These are phyloP conservation scores for Zaprionus capensis DNA, from an alignment of 1,140 invertebrate species.

Conservation along the genomic window DNA sequence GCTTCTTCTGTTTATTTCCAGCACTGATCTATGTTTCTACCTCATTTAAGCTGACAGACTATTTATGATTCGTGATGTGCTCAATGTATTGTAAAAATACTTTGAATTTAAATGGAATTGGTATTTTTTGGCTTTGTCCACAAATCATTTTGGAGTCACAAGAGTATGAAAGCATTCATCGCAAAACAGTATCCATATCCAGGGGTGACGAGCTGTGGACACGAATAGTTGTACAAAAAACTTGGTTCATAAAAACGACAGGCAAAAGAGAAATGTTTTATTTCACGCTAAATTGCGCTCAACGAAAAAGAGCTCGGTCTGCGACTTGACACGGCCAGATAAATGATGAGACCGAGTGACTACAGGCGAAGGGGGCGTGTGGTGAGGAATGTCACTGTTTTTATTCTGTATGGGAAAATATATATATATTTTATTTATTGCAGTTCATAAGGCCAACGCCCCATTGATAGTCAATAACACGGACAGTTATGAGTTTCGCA, in stretches of 20 bases:
- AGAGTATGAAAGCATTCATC: neutral
- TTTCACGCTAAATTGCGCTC: constrained; percentile 28
- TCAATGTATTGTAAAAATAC: constrained; percentile 5
- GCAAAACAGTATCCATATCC: neutral
- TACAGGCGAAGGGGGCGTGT: neutral
- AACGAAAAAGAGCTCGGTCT: neutral
- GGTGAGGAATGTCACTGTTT: neutral
- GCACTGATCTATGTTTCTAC: neutral
- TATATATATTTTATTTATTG: neutral
- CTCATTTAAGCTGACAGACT: neutral
- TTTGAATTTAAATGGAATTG: neutral
- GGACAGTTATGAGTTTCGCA: constrained; percentile 10
- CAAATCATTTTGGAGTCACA: neutral
- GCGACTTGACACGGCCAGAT: neutral
- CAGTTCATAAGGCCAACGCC: neutral
- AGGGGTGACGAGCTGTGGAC: neutral
- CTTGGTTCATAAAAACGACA: constrained; percentile 7
- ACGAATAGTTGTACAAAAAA: constrained; percentile 6
- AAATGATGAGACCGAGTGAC: neutral
- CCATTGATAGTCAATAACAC: constrained; percentile 7
- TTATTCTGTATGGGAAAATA: neutral
- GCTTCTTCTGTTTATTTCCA: neutral
- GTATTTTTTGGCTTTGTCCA: neutral
- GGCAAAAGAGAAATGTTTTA: constrained; percentile 8
- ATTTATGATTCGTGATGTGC: neutral